Conservation (phyloP, 2,113 vertebrate species). For the Trogon melanurus region DNA sequence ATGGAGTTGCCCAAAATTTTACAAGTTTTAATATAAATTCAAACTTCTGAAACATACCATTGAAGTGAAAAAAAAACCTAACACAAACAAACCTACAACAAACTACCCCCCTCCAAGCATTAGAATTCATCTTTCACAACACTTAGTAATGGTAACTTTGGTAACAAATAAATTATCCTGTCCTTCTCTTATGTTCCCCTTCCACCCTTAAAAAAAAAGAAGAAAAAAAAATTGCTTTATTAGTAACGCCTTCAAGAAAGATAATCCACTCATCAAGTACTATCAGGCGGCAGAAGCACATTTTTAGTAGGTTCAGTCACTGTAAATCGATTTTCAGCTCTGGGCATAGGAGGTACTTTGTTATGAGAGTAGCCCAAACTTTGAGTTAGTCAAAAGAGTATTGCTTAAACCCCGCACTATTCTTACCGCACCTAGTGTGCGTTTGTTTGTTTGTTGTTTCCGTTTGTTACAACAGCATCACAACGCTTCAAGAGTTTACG, state of each 20-base stretch:
- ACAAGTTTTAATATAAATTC: background rate
- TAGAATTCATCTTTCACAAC: background rate
- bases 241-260: background rate
- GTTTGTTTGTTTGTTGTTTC: background rate
- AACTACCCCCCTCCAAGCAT: background rate
- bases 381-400: background rate
- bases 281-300: background rate
- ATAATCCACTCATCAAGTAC: background rate
- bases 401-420: background rate
- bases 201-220: background rate
- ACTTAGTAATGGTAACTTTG: background rate
- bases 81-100: background rate
- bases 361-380: background rate
- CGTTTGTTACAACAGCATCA: background rate
- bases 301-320: background rate
- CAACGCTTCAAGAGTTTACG: background rate
- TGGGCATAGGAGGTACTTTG: background rate
- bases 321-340: background rate
- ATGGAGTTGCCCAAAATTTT: background rate
- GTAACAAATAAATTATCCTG: background rate
- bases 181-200: background rate
- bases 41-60: background rate
- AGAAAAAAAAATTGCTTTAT: background rate
- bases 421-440: background rate
- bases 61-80: background rate